A percentile compares a stretch with the other conserved stretches of the same genome.
Evolutionary conservation across 2,113 vertebrate species (phyloP).

Genomic region (Istiophorus platypterus): DNA sequence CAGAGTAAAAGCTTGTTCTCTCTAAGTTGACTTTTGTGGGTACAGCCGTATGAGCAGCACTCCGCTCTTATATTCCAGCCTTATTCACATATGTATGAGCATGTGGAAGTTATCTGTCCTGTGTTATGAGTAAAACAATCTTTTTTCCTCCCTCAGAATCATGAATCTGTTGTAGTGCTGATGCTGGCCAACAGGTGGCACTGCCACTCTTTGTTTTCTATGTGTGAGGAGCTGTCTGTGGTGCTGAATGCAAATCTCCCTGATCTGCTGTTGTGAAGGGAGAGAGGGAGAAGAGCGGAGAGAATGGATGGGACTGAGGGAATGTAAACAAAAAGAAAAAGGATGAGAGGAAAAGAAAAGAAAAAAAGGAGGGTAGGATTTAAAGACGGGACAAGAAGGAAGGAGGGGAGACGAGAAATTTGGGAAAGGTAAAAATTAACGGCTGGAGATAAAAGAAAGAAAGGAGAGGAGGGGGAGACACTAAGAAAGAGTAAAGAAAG

Average conservation of each 20-base stretch:
- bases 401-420: neutral
- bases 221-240: constrained; percentile 56
- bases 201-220: constrained; percentile 61
- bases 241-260: constrained; percentile 69
- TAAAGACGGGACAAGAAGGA: constrained; percentile 27
- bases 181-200: constrained; percentile 75
- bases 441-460: constrained; percentile 21
- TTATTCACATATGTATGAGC: constrained; percentile 62
- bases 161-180: neutral
- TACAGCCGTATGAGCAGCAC: neutral
- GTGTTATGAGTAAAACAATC: constrained; percentile 41
- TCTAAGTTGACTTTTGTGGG: constrained; percentile 43
- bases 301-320: constrained; percentile 53
- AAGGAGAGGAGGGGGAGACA: neutral
- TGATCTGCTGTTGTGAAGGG: constrained; percentile 56
- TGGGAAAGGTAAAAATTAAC: constrained; percentile 6
- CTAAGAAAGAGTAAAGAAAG: neutral
- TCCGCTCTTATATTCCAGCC: constrained; percentile 3
- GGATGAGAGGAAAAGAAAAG: constrained; percentile 9
- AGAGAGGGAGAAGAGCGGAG: constrained; percentile 23
- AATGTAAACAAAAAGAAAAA: constrained; percentile 55
- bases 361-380: constrained; percentile 29
- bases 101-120: constrained; percentile 50
- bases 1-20: constrained; percentile 46
- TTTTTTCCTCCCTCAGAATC: neutral